Evolutionary conservation across 2,888 invertebrate genomes (phyloP), one percentile per base, ranked within the genome.

Genomic region (Tricholauxania praeusta): DNA sequence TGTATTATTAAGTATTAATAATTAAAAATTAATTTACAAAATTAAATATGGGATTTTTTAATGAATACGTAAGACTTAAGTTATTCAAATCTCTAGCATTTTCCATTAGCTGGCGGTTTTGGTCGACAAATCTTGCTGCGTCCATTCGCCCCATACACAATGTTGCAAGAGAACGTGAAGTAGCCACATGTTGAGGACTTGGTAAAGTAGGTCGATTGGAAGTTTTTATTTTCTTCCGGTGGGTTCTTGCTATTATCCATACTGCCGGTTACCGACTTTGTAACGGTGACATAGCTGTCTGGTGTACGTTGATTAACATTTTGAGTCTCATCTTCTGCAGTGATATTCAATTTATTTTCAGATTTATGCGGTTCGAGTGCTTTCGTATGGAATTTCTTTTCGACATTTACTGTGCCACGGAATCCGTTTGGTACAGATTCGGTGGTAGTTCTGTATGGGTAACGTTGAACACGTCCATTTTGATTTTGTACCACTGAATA

Each of bases 171-270:
- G 85, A 95, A 95, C 1, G 95, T 94, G 79, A 95, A 95, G 83
- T 94, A 94, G 12, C 95, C 95, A 84, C 95, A 96, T 2, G 93
- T 94, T 2, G 95, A 95, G 12, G 94, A 94, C 86, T 95, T 95
- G 0, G 95, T 94, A 81, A 94, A 95, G 86, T 94, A 95, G 0
- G 93, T 93, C 77, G 93, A 93, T 2, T 93, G 91, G 82, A 91
- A 92, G 86, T 93, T 93, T 83, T 93, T 92, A 74, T 93, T 91
- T 73, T 91, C 91, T 80, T 87, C 87, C 49, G 88, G 87, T 39
- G 91, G 89, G 80, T 90, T 90, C 82, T 90, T 90, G 59, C 89
- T 89, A 71, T 89, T 89, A 77, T 91, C 92, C 78, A 93, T 88
- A 79, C 91, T 92, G 8, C 94, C 93, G 0, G 94, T 93, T 67